Conservation (phyloP, 2,797 vertebrate genomes). For the Bovichtus variegatus region DNA sequence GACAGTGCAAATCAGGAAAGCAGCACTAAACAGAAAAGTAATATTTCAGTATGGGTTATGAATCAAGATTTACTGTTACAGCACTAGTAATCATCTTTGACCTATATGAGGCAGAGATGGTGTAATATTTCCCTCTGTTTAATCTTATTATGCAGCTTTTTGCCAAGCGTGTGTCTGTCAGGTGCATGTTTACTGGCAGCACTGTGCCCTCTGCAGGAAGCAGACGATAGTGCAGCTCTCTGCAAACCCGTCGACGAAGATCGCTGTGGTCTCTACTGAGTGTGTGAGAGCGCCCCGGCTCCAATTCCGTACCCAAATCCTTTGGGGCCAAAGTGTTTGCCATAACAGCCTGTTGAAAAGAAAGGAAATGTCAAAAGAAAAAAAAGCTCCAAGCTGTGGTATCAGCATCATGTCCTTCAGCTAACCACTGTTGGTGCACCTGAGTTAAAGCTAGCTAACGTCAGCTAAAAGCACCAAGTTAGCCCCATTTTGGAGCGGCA, state of each 20-base stretch:
- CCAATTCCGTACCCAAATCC: conserved; percentile 95
- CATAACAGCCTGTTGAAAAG: conserved; percentile 89
- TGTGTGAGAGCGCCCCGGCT: conserved; percentile 92
- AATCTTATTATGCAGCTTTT: conserved; percentile 10
- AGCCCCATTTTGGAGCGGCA: background rate
- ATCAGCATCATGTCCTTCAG: background rate
- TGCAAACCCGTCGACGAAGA: background rate
- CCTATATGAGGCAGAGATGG: background rate
- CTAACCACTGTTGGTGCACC: background rate
- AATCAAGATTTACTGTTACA: background rate
- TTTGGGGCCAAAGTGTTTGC: conserved; percentile 96
- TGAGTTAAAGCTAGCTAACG: background rate
- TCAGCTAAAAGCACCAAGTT: background rate
- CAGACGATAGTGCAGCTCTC: conserved; percentile 11
- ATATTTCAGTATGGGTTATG: background rate
- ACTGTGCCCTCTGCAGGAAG: conserved; percentile 38
- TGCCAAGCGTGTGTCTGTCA: background rate
- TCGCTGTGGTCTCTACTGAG: conserved; percentile 73
- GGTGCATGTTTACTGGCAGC: background rate
- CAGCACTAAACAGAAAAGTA: background rate
- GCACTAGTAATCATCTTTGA: background rate
- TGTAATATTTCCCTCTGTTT: background rate
- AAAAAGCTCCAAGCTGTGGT: too few species aligned
- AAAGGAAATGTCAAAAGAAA: conserved; percentile 11
- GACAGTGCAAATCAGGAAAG: background rate